Percentiles rank a stretch among this genome's conserved stretches.
Conservation (phyloP, 2,797 vertebrate genomes). For the Coregonus ussuriensis region DNA sequence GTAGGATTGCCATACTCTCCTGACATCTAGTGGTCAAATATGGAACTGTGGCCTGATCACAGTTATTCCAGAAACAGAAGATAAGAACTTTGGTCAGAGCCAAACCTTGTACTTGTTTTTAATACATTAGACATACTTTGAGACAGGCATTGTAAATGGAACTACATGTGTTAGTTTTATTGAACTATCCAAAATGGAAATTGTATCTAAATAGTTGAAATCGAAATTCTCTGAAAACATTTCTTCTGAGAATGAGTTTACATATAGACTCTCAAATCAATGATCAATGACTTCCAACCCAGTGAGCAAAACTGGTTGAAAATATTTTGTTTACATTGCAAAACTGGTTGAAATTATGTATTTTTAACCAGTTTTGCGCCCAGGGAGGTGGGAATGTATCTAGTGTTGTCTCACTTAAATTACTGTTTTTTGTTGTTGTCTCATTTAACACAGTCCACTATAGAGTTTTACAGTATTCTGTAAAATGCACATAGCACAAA, state of each 20-base stretch:
- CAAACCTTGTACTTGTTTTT: neutral
- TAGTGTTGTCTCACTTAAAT: too few species aligned
- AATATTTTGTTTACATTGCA: too few species aligned
- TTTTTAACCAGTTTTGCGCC: too few species aligned
- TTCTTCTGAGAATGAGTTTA: too few species aligned
- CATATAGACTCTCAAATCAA: too few species aligned
- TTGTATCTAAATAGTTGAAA: neutral
- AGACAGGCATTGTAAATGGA: conserved; percentile 1
- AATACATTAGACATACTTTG: neutral
- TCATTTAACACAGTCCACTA: too few species aligned
- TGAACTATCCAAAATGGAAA: neutral
- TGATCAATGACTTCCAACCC: too few species aligned
- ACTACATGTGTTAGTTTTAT: neutral
- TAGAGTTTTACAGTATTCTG: neutral
- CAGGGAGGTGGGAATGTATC: too few species aligned
- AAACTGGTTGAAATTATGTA: too few species aligned
- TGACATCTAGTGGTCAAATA: conserved; percentile 55
- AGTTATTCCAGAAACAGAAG: neutral
- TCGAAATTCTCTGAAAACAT: too few species aligned
- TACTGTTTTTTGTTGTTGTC: too few species aligned
- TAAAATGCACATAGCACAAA: neutral
- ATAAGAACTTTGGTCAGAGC: neutral
- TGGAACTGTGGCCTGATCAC: neutral
- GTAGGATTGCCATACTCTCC: conserved; percentile 8
- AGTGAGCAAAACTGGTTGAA: too few species aligned